Conservation (phyloP, 2,888 invertebrate species). For the Ditylenchus weischeri region DNA sequence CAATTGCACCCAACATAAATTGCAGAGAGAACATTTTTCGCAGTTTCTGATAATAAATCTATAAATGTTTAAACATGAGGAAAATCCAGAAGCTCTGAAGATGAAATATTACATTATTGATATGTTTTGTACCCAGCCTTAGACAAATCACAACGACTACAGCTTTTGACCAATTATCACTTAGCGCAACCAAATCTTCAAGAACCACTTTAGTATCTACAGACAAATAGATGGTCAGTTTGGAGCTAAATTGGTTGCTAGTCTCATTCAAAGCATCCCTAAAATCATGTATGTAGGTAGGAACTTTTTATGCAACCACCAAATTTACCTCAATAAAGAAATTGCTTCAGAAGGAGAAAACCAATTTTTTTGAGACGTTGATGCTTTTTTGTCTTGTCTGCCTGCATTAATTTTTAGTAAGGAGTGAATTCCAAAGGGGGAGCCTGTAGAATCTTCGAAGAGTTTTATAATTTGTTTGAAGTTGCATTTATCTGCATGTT, state of each 20-base stretch:
- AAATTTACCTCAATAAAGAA: conserved; percentile 24
- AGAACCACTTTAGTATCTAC: conserved; percentile 41
- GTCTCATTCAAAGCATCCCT: conserved; percentile 41
- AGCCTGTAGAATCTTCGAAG: conserved; percentile 40
- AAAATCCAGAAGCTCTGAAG: conserved; percentile 7
- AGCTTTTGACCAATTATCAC: conserved; percentile 45
- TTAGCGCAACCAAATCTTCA: conserved; percentile 36
- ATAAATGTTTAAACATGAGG: conserved; percentile 12
- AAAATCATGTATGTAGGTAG: conserved; percentile 14
- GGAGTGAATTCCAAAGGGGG: conserved; percentile 43
- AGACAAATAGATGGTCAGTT: conserved; percentile 36
- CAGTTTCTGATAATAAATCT: conserved; percentile 28
- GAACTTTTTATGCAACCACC: neutral
- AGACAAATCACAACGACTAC: conserved; percentile 43
- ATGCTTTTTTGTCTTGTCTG: conserved; percentile 25
- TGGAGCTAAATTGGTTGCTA: conserved; percentile 34
- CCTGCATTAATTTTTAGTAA: conserved; percentile 34
- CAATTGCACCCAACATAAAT: conserved; percentile 84
- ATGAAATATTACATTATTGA: conserved; percentile 43
- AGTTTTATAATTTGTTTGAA: conserved; percentile 36
- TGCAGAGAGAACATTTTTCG: conserved; percentile 23
- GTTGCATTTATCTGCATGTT: neutral
- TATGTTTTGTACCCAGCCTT: conserved; percentile 41
- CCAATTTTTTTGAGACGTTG: conserved; percentile 42
- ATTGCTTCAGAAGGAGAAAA: conserved; percentile 47